Conservation (phyloP, 2,888 invertebrate species). For the Cotesia congregata region DNA sequence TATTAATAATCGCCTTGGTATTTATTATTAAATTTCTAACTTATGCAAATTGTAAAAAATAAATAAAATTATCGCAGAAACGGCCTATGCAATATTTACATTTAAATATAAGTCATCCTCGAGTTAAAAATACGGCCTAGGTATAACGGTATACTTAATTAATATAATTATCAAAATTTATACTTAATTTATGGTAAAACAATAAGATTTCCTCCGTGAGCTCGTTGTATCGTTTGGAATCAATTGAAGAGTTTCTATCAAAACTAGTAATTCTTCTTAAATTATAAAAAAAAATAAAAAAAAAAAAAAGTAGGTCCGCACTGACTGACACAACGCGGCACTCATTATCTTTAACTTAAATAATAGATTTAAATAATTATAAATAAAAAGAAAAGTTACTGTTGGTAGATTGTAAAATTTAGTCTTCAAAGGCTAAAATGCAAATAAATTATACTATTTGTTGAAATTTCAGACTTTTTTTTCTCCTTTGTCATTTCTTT, state of each 20-base stretch:
- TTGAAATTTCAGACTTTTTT: constrained; percentile 54
- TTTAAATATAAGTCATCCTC: constrained; percentile 6
- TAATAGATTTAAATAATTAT: constrained; percentile 43
- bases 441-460: constrained; percentile 68
- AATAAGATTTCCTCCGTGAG: constrained; percentile 18
- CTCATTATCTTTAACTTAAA: constrained; percentile 42
- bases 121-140: constrained; percentile 15
- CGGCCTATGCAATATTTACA: constrained; percentile 9
- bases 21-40: background rate
- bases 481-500: constrained; percentile 17
- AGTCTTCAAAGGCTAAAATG: constrained; percentile 56
- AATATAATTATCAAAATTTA: constrained; percentile 16
- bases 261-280: constrained; percentile 32
- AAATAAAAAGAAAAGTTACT: constrained; percentile 60
- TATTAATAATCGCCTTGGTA: constrained; percentile 18
- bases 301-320: constrained; percentile 63
- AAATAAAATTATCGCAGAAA: constrained; percentile 1
- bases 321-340: constrained; percentile 68
- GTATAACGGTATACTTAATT: background rate
- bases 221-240: constrained; percentile 23
- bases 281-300: background rate
- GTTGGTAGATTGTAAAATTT: constrained; percentile 63
- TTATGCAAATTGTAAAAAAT: background rate
- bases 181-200: background rate
- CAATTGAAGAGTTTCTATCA: constrained; percentile 30